Conservation (phyloP, 2,797 vertebrate species). For the Mus caroli region DNA sequence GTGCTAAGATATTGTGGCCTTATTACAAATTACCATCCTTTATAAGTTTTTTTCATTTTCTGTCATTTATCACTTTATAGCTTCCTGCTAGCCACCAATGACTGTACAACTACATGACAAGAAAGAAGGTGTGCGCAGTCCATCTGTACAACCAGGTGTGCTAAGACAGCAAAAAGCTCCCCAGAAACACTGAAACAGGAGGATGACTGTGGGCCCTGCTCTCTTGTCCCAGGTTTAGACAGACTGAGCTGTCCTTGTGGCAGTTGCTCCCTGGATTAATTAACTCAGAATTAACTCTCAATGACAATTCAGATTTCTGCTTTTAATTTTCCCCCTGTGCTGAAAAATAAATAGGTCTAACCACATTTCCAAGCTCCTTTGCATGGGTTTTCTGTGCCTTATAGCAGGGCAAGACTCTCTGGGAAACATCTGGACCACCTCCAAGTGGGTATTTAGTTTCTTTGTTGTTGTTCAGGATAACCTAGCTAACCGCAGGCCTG, state of each 20-base stretch:
- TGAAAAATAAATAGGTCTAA: constrained; percentile 73
- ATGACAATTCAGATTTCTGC: constrained; percentile 47
- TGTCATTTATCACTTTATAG: not conserved
- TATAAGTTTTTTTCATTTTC: not conserved
- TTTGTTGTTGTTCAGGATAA: constrained; percentile 67
- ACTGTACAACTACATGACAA: not conserved
- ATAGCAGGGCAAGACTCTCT: constrained; percentile 39
- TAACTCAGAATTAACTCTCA: constrained; percentile 64
- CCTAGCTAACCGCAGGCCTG: constrained; percentile 60
- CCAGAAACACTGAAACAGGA: not conserved
- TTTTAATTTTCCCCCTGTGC: constrained; percentile 76
- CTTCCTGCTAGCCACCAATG: not conserved
- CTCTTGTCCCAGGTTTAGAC: not conserved
- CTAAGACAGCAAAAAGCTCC: not conserved
- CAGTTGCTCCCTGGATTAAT: constrained; percentile 36
- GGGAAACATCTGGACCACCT: not conserved
- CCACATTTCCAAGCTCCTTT: constrained; percentile 59
- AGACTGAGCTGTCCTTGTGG: not conserved
- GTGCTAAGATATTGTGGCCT: not conserved
- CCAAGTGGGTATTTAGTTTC: constrained; percentile 61
- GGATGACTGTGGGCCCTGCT: not conserved
- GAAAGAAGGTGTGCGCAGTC: not conserved
- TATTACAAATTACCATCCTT: not conserved
- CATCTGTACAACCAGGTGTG: not conserved
- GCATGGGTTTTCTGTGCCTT: constrained; percentile 51